Percentiles rank a stretch among this genome's conserved stretches.
These are phyloP conservation scores for Stictonetta naevosa DNA, from an alignment of 2,113 vertebrate genomes.

Conservation along the genomic window DNA sequence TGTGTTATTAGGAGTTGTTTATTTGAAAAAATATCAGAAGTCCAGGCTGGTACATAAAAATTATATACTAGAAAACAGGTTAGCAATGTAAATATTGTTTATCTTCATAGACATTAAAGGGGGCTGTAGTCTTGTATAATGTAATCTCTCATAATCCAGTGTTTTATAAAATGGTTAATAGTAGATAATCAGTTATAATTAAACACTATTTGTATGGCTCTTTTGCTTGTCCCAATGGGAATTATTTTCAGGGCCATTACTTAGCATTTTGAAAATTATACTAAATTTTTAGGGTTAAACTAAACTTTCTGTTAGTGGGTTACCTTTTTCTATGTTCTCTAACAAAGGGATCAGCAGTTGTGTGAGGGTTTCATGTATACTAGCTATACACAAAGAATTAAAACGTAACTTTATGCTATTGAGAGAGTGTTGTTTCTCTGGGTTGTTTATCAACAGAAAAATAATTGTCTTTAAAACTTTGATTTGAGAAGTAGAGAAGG, in stretches of 20 bases:
- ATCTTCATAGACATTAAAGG: neutral
- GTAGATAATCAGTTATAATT: neutral
- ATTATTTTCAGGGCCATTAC: neutral
- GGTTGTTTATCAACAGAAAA: neutral
- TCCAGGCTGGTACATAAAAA: neutral
- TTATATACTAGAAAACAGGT: neutral
- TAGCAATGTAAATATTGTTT: neutral
- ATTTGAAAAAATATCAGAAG: neutral
- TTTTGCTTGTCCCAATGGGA: neutral
- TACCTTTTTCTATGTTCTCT: neutral
- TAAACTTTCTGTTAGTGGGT: neutral
- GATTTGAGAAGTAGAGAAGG: neutral
- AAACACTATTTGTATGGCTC: neutral
- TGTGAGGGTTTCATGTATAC: neutral
- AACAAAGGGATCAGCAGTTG: neutral
- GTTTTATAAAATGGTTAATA: neutral
- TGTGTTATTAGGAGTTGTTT: neutral
- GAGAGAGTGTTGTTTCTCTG: neutral
- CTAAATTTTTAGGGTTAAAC: neutral
- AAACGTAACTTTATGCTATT: fast-evolving
- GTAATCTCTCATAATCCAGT: neutral
- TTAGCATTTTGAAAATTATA: neutral
- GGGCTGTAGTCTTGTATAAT: neutral
- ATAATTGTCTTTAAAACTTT: neutral
- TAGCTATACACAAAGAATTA: neutral